These are phyloP conservation scores for Xanthorhoe designata DNA, from an alignment of 2,888 invertebrate species.

Conservation along the genomic window DNA sequence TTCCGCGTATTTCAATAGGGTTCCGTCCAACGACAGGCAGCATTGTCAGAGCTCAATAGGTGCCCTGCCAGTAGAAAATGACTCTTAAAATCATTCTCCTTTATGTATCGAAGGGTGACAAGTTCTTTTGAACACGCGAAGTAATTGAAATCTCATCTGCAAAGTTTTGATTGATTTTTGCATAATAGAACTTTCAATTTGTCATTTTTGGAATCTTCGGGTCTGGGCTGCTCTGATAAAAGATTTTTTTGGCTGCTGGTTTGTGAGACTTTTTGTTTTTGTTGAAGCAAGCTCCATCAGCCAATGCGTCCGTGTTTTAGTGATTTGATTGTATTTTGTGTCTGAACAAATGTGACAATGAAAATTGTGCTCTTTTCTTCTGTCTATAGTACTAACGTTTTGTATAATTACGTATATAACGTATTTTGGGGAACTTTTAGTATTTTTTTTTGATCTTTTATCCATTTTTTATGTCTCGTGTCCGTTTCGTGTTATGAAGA, in stretches of 20 bases:
- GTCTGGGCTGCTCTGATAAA: constrained; percentile 12
- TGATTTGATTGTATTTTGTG: not conserved
- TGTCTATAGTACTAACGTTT: too few relatives aligned
- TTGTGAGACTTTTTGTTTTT: constrained; percentile 9
- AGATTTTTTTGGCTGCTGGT: not conserved
- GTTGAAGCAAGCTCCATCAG: constrained; percentile 1
- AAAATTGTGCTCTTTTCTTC: not conserved
- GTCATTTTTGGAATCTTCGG: constrained; percentile 8
- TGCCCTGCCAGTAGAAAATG: constrained; percentile 75
- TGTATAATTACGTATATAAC: too few relatives aligned
- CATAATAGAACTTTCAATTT: constrained; percentile 15
- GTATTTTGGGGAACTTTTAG: too few relatives aligned
- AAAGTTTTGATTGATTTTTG: constrained; percentile 41
- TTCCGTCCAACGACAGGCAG: constrained; percentile 74
- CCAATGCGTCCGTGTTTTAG: not conserved
- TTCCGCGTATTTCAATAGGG: constrained; percentile 79
- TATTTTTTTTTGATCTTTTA: too few relatives aligned
- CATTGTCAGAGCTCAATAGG: constrained; percentile 76
- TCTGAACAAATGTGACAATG: not conserved
- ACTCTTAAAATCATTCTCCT: constrained; percentile 72
- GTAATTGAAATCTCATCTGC: constrained; percentile 66
- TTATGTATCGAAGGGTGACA: constrained; percentile 71
- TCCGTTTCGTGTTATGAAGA: too few relatives aligned
- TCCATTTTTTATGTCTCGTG: too few relatives aligned
- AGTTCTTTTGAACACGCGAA: constrained; percentile 62